These are phyloP conservation scores for Bostrychus sinensis DNA, from an alignment of 2,113 vertebrate species.

Conservation along the genomic window DNA sequence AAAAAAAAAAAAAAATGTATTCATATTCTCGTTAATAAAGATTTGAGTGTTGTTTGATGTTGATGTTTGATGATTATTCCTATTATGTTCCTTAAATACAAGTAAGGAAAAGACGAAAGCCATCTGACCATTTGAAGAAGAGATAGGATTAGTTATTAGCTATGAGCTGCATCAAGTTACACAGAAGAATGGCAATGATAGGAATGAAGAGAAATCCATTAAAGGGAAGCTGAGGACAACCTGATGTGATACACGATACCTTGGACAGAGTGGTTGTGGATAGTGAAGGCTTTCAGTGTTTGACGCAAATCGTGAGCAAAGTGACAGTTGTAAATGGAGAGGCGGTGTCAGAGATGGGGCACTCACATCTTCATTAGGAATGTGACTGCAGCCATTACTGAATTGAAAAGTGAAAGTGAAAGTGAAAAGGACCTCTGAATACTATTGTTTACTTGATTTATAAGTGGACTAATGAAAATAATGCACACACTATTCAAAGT, in stretches of 20 bases:
- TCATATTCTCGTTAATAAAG: no score
- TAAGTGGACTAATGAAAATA: not conserved
- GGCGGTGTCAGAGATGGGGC: not conserved
- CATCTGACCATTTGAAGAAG: no score
- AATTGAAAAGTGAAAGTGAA: not conserved
- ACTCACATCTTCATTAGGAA: not conserved
- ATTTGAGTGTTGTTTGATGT: no score
- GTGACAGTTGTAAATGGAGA: not conserved
- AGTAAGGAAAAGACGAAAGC: no score
- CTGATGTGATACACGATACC: not conserved
- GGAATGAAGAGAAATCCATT: slow-evolving; percentile 3
- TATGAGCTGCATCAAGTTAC: not conserved
- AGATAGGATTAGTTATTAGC: not conserved
- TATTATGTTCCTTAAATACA: no score
- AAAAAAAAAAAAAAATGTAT: no score
- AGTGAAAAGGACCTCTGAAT: no score
- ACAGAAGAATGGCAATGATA: not conserved
- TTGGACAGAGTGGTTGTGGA: not conserved
- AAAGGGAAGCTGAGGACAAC: not conserved
- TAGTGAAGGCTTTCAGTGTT: not conserved
- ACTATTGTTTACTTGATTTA: not conserved
- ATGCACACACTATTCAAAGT: no score
- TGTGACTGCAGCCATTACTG: not conserved
- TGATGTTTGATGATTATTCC: no score
- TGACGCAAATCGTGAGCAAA: not conserved